Evolutionary conservation across 2,888 invertebrate genomes (phyloP).

Genomic region (Amiota mariae): DNA sequence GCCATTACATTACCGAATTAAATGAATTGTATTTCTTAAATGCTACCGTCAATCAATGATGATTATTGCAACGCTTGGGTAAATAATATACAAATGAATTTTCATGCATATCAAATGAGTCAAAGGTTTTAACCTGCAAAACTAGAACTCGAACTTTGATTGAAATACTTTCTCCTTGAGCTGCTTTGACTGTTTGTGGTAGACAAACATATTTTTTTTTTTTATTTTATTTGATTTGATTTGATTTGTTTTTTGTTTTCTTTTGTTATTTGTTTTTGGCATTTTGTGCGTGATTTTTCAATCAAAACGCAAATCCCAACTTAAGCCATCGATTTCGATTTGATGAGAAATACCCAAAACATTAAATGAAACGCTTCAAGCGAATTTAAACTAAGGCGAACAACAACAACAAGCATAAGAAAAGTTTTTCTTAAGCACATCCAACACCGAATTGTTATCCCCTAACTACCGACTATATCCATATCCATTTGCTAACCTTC

Average conservation of each 20-base stretch:
- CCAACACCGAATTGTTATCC: no score
- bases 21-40: no score
- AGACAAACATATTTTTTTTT: background rate
- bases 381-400: constrained; percentile 1
- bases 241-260: background rate
- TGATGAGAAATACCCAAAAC: background rate
- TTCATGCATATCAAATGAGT: constrained; percentile 1
- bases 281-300: background rate
- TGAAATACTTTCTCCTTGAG: constrained; percentile 6
- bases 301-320: constrained; percentile 21
- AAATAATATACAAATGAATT: background rate
- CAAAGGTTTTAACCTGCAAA: constrained; percentile 6
- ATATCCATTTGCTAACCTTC: background rate
- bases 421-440: no score
- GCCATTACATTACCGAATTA: no score
- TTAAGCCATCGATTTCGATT: background rate
- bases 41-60: no score
- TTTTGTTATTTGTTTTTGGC: background rate
- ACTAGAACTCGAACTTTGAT: background rate
- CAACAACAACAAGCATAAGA: background rate
- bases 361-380: background rate
- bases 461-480: background rate
- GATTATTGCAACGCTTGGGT: background rate
- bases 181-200: background rate
- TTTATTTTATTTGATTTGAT: background rate